Percentiles rank a stretch among this genome's conserved stretches.
These are phyloP conservation scores for Limenitis camilla DNA, from an alignment of 2,888 invertebrate species.

Conservation along the genomic window DNA sequence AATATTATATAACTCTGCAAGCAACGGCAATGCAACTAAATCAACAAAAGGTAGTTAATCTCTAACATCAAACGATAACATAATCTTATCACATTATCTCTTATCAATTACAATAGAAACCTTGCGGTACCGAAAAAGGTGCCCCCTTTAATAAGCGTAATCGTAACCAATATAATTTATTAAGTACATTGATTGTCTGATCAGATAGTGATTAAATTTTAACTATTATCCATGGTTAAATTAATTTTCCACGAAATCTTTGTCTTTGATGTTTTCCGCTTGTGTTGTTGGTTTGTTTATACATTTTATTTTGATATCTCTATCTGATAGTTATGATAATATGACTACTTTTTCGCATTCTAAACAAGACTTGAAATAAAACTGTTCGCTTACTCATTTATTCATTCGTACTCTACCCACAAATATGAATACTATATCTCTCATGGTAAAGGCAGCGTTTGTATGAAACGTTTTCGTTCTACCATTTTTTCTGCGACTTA, in stretches of 20 bases:
- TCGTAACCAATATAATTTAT: conserved; percentile 44
- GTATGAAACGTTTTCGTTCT: too few species aligned
- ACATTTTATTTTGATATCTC: background rate
- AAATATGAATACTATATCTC: too few species aligned
- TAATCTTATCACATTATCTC: conserved; percentile 53
- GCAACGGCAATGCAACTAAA: conserved; percentile 21
- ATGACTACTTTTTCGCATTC: too few species aligned
- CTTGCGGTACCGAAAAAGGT: conserved; percentile 50
- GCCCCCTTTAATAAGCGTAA: conserved; percentile 50
- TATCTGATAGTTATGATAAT: too few species aligned
- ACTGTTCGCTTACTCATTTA: too few species aligned
- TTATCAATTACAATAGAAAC: conserved; percentile 43
- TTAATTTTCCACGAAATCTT: conserved; percentile 15
- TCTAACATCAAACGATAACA: conserved; percentile 57
- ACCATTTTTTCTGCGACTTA: too few species aligned
- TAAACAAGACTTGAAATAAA: too few species aligned
- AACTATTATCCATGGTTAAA: conserved; percentile 5
- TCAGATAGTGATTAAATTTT: background rate
- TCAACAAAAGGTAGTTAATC: conserved; percentile 68
- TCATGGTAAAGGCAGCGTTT: too few species aligned
- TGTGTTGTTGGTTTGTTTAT: conserved; percentile 6
- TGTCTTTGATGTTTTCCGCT: conserved; percentile 24
- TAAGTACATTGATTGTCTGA: conserved; percentile 27
- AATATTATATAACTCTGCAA: too few species aligned
- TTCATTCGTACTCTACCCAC: too few species aligned